Evolutionary conservation across 2,888 invertebrate species (phyloP).

Genomic region (Argyra leucocephala): DNA sequence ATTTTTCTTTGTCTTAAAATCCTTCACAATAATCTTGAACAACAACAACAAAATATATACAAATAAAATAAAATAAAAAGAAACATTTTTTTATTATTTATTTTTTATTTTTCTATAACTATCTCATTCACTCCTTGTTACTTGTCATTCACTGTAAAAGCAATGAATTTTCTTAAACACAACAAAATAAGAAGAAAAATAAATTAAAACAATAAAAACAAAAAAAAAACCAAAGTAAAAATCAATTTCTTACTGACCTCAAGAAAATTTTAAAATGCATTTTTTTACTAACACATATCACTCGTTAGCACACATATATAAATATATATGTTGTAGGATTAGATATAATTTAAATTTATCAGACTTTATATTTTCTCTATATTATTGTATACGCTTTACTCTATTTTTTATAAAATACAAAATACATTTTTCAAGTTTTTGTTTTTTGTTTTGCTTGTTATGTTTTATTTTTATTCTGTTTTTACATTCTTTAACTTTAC

Average conservation of each 20-base stretch:
- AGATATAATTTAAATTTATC: neutral
- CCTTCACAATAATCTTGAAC: too few species aligned
- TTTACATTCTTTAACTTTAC: neutral
- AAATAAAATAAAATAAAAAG: too few species aligned
- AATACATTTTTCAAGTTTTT: neutral
- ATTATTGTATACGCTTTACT: too few species aligned
- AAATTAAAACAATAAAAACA: neutral
- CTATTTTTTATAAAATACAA: neutral
- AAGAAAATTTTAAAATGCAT: neutral
- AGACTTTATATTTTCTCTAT: neutral
- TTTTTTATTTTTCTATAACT: too few species aligned
- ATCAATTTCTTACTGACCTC: neutral
- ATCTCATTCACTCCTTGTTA: neutral
- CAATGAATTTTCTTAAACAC: neutral
- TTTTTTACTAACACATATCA: neutral
- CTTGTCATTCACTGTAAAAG: neutral
- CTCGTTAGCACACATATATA: neutral
- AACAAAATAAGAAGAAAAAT: neutral
- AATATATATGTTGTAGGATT: neutral
- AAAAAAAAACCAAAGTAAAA: neutral
- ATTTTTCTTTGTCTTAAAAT: too few species aligned
- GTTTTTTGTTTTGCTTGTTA: too few species aligned
- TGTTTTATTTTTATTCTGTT: neutral
- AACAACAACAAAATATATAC: too few species aligned
- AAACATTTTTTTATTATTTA: too few species aligned